These are phyloP conservation scores for Catamblyrhynchus diadema DNA, from an alignment of 2,797 vertebrate genomes.

Conservation along the genomic window DNA sequence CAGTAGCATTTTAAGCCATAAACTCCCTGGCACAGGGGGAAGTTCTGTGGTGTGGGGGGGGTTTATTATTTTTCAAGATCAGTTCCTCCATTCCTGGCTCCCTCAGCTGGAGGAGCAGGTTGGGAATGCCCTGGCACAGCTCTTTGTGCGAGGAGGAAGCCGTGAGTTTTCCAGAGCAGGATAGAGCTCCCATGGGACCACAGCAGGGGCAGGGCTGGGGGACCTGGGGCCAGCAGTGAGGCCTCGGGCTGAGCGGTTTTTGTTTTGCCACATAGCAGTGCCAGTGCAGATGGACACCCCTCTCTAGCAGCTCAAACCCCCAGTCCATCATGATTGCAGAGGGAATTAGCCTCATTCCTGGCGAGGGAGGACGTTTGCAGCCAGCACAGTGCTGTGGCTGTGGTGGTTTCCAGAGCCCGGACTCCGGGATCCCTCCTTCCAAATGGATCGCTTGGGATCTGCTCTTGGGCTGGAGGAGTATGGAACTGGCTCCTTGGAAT, in stretches of 20 bases:
- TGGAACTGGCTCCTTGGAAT: conserved; percentile 17
- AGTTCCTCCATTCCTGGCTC: background rate
- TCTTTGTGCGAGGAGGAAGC: background rate
- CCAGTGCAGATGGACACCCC: background rate
- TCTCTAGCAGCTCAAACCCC: background rate
- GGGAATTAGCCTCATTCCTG: background rate
- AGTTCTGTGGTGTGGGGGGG: background rate
- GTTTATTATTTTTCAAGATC: background rate
- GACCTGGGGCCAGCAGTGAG: background rate
- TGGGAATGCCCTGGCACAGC: background rate
- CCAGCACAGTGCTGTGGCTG: background rate
- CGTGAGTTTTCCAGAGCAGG: background rate
- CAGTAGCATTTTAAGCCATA: conserved; percentile 84
- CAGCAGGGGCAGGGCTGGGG: background rate
- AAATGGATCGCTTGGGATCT: background rate
- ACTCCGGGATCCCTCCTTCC: background rate
- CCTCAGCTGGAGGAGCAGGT: background rate
- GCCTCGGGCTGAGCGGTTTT: background rate
- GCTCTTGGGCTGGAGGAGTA: background rate
- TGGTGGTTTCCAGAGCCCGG: background rate
- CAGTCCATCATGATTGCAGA: background rate
- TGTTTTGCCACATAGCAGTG: background rate
- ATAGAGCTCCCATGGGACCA: background rate
- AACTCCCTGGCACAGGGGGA: conserved; percentile 38
- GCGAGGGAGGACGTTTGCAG: background rate